Base-by-base conservation (phyloP, 1,140 invertebrate species). In the Notospermus geniculatus region DNA sequence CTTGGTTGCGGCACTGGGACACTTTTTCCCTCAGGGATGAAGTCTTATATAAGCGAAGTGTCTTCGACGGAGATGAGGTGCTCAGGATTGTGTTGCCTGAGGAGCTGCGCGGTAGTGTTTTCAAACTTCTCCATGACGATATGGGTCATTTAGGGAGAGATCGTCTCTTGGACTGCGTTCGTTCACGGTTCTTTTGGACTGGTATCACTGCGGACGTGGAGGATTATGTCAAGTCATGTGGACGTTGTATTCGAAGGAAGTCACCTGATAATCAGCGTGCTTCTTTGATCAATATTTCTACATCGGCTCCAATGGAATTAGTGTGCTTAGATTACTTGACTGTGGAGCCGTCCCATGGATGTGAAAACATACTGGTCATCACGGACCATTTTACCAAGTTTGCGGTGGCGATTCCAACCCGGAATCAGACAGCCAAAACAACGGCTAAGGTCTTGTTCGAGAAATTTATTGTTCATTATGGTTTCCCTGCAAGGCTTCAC, bases 381-480 rank as follows among this genome's bases (percentile, higher is more conserved):
- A n/a, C n/a, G n/a, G n/a, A n/a, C n/a, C n/a, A n/a, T n/a, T n/a
- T n/a, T n/a, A n/a, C n/a, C n/a, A n/a, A n/a, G n/a, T n/a, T n/a
- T n/a, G n/a, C n/a, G n/a, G n/a, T n/a, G n/a, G n/a, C n/a, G n/a
- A n/a, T n/a, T n/a, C n/a, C n/a, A n/a, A n/a, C n/a, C n/a, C n/a
- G n/a, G n/a, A n/a, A n/a, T 56, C 65, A 67, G 41, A 57, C 52
- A 30, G 65, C 65, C 17, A 64, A 59, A 36, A 59, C 64, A 13
- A 56, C 57, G 2, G 54, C 56, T 2, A 56, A 66, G 46, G 57
- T 43, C 11, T n/a, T 63, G 4, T 64, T 53, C 28, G 54, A 64
- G 22, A 25, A 62, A 7, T 55, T 67, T 27, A 57, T 67, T 36
- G 46, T 58, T 7, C 58, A 61, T 29, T 67, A 64, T 43, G 65